These are phyloP conservation scores for Halcyon senegalensis DNA, from an alignment of 2,113 vertebrate genomes.

Conservation along the genomic window DNA sequence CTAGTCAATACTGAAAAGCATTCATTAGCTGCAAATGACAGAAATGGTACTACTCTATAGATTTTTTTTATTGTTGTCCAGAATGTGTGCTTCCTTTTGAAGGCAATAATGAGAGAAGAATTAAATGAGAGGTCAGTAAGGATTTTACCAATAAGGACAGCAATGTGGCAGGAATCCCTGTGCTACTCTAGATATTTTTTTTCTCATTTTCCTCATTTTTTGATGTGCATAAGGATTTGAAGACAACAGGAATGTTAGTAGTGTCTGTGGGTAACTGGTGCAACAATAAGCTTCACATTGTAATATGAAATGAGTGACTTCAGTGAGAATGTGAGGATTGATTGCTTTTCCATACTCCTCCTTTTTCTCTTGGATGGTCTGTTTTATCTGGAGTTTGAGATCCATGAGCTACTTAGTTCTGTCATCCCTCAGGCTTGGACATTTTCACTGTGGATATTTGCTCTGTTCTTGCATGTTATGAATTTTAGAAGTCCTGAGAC, in stretches of 20 bases:
- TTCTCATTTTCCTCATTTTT: slow-evolving; percentile 9
- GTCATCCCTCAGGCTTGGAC: not conserved
- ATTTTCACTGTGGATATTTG: not conserved
- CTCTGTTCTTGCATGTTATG: not conserved
- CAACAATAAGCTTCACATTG: not conserved
- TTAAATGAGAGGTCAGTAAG: slow-evolving; percentile 59
- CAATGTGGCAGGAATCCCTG: not conserved
- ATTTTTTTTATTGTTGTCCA: slow-evolving; percentile 72
- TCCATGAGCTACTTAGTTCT: accelerated
- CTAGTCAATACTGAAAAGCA: slow-evolving; percentile 70
- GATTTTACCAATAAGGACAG: not conserved
- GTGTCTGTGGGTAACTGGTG: not conserved
- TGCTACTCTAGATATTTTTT: not conserved
- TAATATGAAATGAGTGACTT: not conserved
- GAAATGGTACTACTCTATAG: slow-evolving; percentile 58
- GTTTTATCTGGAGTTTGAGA: not conserved
- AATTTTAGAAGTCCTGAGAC: not conserved
- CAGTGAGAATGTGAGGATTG: not conserved
- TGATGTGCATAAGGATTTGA: not conserved
- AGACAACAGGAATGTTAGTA: not conserved
- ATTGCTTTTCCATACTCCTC: not conserved
- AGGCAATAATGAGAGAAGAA: slow-evolving; percentile 57
- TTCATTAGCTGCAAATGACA: slow-evolving; percentile 74
- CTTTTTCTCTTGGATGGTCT: not conserved
- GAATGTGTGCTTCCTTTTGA: slow-evolving; percentile 61